A percentile compares a stretch with the other conserved stretches of the same genome.
phyloP scores from a whole-genome alignment of 2,113 vertebrate species.

The Podarcis cretensis region DNA sequence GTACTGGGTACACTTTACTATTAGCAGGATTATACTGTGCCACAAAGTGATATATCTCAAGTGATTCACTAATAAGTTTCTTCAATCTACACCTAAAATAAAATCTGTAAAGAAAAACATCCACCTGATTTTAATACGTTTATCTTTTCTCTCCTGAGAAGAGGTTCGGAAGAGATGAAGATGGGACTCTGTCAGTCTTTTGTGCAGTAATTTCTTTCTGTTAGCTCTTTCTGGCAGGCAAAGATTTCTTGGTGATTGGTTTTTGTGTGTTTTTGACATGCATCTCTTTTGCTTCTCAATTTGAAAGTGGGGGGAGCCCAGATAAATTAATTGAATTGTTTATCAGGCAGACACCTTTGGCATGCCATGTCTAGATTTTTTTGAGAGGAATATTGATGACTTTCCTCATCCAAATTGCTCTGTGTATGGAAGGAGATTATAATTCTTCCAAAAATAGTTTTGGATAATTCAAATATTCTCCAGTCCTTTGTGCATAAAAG shows the following conservation, averaged over 20 bases:
- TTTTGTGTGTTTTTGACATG: slow-evolving; percentile 31
- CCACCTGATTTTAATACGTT: slow-evolving; percentile 59
- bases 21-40: not conserved
- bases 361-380: slow-evolving; percentile 44
- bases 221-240: slow-evolving; percentile 55
- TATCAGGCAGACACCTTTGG: slow-evolving; percentile 65
- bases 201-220: slow-evolving; percentile 56
- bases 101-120: slow-evolving; percentile 21
- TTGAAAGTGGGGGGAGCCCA: slow-evolving; percentile 60
- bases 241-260: slow-evolving; percentile 61
- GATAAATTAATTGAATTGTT: slow-evolving; percentile 75
- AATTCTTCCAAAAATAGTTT: slow-evolving; percentile 53
- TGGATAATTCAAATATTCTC: slow-evolving; percentile 36
- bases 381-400: slow-evolving; percentile 57
- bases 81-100: slow-evolving; percentile 23
- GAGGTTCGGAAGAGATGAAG: slow-evolving; percentile 37
- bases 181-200: slow-evolving; percentile 46
- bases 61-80: not conserved
- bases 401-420: slow-evolving; percentile 53
- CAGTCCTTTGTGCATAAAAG: slow-evolving; percentile 29
- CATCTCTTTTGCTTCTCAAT: slow-evolving; percentile 65
- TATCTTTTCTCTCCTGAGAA: slow-evolving; percentile 67
- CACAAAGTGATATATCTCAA: not conserved
- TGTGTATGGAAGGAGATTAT: slow-evolving; percentile 61
- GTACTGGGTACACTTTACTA: too few relatives aligned